Conservation (phyloP, 2,888 invertebrate genomes). For the Brachyopa scutellaris region DNA sequence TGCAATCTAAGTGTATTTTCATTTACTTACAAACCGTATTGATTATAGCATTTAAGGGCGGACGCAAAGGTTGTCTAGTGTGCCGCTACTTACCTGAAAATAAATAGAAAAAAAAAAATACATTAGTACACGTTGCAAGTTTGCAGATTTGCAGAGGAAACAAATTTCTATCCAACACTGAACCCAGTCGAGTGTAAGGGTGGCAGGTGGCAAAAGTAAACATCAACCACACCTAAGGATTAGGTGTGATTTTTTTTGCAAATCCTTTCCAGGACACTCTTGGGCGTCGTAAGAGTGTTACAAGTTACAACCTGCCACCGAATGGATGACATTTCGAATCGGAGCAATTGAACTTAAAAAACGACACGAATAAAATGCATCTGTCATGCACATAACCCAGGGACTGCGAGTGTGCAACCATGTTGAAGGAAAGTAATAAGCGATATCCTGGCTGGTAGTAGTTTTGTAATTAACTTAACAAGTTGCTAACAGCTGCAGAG, state of each 20-base stretch:
- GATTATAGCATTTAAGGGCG: slow-evolving; percentile 27
- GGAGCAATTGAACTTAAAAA: slow-evolving; percentile 34
- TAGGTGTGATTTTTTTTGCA: slow-evolving; percentile 8
- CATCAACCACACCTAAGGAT: neutral
- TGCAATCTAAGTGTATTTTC: slow-evolving; percentile 50
- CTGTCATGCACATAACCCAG: slow-evolving; percentile 20
- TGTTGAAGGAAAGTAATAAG: slow-evolving; percentile 58
- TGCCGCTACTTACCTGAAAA: slow-evolving; percentile 58
- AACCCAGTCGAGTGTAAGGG: slow-evolving; percentile 10
- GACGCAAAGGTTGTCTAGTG: neutral
- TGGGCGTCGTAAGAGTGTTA: neutral
- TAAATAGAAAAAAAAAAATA: slow-evolving; percentile 14
- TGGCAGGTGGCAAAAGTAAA: too few species aligned
- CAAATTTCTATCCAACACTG: slow-evolving; percentile 15
- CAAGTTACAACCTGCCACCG: slow-evolving; percentile 7
- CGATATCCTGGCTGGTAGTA: slow-evolving; percentile 62
- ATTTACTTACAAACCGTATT: slow-evolving; percentile 53
- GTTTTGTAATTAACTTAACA: slow-evolving; percentile 69
- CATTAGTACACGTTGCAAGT: slow-evolving; percentile 26
- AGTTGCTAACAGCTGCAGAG: slow-evolving; percentile 57
- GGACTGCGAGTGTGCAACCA: slow-evolving; percentile 26
- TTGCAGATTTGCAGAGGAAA: neutral
- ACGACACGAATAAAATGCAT: slow-evolving; percentile 53
- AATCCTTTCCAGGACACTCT: neutral
- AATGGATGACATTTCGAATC: slow-evolving; percentile 34